phyloP scores from a whole-genome alignment of 2,888 invertebrate species.

The Cantharis flavilabris region DNA sequence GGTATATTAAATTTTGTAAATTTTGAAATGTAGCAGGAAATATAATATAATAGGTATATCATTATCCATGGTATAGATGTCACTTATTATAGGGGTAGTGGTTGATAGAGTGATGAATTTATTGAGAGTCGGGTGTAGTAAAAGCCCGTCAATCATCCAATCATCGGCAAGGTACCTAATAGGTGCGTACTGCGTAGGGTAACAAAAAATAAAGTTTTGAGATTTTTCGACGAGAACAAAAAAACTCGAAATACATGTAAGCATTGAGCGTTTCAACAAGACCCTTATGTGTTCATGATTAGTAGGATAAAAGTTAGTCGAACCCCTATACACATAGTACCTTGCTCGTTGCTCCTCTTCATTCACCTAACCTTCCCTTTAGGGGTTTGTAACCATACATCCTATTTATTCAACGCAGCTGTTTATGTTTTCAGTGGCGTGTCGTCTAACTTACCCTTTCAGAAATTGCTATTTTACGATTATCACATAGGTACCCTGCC shows the following conservation, averaged over 20 bases:
- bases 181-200: background rate
- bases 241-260: background rate
- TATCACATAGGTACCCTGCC: conserved; percentile 11
- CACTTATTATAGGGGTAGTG: background rate
- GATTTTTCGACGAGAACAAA: background rate
- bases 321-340: conserved; percentile 2
- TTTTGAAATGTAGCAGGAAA: background rate
- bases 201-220: background rate
- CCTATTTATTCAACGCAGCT: conserved; percentile 34
- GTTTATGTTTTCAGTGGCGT: conserved; percentile 34
- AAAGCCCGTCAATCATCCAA: background rate
- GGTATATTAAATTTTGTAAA: background rate
- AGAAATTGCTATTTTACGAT: conserved; percentile 18
- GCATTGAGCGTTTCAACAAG: conserved; percentile 23
- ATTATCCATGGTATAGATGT: background rate
- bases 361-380: conserved; percentile 25
- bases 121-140: background rate
- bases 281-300: conserved; percentile 31
- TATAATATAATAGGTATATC: background rate
- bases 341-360: conserved; percentile 21
- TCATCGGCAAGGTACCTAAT: background rate
- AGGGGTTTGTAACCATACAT: conserved; percentile 33
- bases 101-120: background rate
- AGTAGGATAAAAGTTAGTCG: conserved; percentile 16
- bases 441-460: conserved; percentile 28